Conservation (phyloP, 2,113 vertebrate species). For the Sphyrna mokarran region DNA sequence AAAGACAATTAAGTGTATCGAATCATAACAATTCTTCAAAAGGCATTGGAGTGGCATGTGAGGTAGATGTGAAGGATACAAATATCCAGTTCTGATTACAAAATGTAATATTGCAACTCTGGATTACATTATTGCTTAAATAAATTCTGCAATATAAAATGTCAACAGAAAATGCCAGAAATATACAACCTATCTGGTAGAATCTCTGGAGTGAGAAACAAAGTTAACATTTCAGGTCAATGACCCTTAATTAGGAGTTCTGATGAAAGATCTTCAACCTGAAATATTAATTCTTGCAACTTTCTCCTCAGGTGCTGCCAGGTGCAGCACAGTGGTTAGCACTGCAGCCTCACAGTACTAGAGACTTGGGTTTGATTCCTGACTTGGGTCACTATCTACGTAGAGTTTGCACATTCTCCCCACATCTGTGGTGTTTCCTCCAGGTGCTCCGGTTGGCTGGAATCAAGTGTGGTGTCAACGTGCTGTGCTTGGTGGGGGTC, state of each 20-base stretch:
- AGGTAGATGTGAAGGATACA: not conserved
- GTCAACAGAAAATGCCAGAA: not conserved
- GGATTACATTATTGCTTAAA: not conserved
- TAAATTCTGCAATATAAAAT: not conserved
- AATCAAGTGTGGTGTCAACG: too few relatives aligned
- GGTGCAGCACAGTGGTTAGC: too few relatives aligned
- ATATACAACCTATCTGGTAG: not conserved
- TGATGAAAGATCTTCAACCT: too few relatives aligned
- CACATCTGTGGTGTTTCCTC: too few relatives aligned
- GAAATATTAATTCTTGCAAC: too few relatives aligned
- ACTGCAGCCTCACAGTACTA: too few relatives aligned
- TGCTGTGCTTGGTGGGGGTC: too few relatives aligned
- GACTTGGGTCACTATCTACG: too few relatives aligned
- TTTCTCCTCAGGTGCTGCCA: too few relatives aligned
- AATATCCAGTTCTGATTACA: not conserved
- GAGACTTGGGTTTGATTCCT: too few relatives aligned
- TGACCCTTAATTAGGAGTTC: not conserved
- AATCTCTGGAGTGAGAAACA: not conserved
- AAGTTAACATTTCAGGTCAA: not conserved
- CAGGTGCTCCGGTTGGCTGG: too few relatives aligned
- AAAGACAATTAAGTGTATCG: not conserved
- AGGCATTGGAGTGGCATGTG: not conserved
- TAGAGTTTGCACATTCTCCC: too few relatives aligned
- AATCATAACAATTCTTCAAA: not conserved
- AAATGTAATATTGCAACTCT: not conserved